Evolutionary conservation across 2,888 invertebrate species (phyloP).

Genomic region (Noctua pronuba): DNA sequence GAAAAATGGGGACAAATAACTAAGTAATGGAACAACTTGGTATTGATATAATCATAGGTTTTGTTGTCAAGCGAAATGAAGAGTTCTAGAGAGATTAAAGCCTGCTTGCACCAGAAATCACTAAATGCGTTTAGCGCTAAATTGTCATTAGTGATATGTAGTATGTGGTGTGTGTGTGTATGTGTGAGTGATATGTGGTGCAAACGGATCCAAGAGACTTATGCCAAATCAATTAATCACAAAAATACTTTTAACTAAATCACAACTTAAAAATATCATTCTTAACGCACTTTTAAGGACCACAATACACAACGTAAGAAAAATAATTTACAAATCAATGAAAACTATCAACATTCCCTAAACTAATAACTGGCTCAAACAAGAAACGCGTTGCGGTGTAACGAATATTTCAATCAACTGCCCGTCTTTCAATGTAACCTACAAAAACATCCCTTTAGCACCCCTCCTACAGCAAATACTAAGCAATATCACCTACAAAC

Average conservation of each 20-base stretch:
- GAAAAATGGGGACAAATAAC: background rate
- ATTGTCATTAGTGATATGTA: background rate
- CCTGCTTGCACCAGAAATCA: background rate
- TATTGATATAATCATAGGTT: background rate
- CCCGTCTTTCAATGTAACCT: conserved; percentile 13
- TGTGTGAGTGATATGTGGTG: background rate
- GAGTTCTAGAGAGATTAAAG: background rate
- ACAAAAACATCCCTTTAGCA: conserved; percentile 32
- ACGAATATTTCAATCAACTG: conserved; percentile 8
- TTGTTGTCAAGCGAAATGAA: background rate
- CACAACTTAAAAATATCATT: background rate
- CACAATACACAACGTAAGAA: background rate
- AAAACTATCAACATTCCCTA: conserved; percentile 13
- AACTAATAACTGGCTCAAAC: conserved; percentile 10
- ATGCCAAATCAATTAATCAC: background rate
- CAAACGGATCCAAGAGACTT: background rate
- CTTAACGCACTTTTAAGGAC: too few species aligned
- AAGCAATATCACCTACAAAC: conserved; percentile 36
- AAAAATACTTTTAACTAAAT: background rate
- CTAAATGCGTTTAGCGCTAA: background rate
- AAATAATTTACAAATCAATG: background rate
- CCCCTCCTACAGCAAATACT: conserved; percentile 34
- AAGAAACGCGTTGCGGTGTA: background rate
- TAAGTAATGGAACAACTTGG: background rate
- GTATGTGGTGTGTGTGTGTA: too few species aligned